Base-by-base conservation (phyloP, 2,113 vertebrate species). In the Neolamprologus caudopunctatus region DNA sequence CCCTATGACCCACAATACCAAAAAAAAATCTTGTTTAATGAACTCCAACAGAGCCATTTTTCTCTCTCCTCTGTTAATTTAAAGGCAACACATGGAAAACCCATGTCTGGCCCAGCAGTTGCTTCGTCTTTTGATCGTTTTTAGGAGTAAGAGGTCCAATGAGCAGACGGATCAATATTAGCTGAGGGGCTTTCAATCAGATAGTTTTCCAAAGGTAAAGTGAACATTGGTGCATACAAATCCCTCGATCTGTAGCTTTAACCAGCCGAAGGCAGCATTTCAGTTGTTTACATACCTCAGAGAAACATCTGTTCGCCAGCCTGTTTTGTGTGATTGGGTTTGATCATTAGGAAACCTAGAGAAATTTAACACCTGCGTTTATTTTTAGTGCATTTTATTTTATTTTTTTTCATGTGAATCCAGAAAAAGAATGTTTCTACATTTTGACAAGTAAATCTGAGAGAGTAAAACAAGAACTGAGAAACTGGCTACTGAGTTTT, bases 121-220 rank as follows among this genome's bases (percentile, higher is more conserved):
- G 24, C 51, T 81, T 85, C 5, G 33, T 8, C 35, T 13, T 63
- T 55, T 87, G 63, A 84, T 83, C 83, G 33, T 82, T 24, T 37
- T 83, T 40, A 91, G 42, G 47, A 78, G 42, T 37, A 19, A 42
- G 45, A 57, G 40, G 24, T 86, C 45, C 63, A 45, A 79, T 81
- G 53, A 88, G 75, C 35, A 83, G 81, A 79, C 19, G 3, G 83
- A 89, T 89, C 90, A 80, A 84, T 92, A 88, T 53, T 58, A 90
- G 90, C 54, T 81, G 83, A 84, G 47, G 7, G 82, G 71, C 42
- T 50, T 31, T 78, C 42, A 50, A 50, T 78, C 42, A 78, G 45
- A 78, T 78, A 78, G 26, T 78, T 78, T 50, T 50, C 45, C 71
- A 19, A 50, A 78, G 71, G 71, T 50, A 78, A 78, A 78, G 26